These are phyloP conservation scores for Sminthurides aquaticus DNA, from an alignment of 2,888 invertebrate genomes.

Conservation along the genomic window DNA sequence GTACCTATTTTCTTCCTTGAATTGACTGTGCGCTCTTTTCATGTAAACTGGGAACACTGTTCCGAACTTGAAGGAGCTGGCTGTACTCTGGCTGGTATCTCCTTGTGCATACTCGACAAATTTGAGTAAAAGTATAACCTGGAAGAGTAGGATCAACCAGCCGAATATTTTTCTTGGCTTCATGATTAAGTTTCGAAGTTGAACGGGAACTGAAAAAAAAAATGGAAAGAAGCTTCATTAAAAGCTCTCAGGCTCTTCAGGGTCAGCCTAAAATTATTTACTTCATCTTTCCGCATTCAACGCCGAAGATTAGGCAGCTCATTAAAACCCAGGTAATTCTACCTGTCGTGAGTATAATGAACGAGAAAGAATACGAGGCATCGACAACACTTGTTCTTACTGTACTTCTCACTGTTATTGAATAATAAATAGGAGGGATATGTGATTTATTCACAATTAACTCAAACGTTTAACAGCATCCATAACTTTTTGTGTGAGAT, in stretches of 20 bases:
- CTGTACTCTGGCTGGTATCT: neutral
- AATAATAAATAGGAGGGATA: conserved; percentile 1
- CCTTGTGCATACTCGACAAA: conserved; percentile 37
- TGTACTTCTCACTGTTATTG: too few relatives aligned
- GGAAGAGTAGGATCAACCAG: conserved; percentile 31
- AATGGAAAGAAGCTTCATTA: too few relatives aligned
- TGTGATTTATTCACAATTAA: conserved; percentile 15
- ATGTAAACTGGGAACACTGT: neutral
- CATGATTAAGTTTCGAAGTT: conserved; percentile 26
- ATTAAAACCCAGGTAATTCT: too few relatives aligned
- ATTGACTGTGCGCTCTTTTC: too few relatives aligned
- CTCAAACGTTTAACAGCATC: conserved; percentile 20
- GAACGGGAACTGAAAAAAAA: neutral
- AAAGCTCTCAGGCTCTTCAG: too few relatives aligned
- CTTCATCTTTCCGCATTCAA: too few relatives aligned
- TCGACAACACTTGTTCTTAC: too few relatives aligned
- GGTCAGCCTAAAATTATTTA: too few relatives aligned
- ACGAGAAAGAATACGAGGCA: too few relatives aligned
- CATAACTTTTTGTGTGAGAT: conserved; percentile 23
- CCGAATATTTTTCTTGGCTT: conserved; percentile 32
- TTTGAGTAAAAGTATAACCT: conserved; percentile 38
- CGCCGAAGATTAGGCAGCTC: too few relatives aligned
- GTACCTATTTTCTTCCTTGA: neutral
- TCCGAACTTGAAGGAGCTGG: neutral
- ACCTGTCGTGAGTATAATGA: too few relatives aligned